Evolutionary conservation across 2,113 vertebrate species (phyloP).

Genomic region (Halcyon malimbica): DNA sequence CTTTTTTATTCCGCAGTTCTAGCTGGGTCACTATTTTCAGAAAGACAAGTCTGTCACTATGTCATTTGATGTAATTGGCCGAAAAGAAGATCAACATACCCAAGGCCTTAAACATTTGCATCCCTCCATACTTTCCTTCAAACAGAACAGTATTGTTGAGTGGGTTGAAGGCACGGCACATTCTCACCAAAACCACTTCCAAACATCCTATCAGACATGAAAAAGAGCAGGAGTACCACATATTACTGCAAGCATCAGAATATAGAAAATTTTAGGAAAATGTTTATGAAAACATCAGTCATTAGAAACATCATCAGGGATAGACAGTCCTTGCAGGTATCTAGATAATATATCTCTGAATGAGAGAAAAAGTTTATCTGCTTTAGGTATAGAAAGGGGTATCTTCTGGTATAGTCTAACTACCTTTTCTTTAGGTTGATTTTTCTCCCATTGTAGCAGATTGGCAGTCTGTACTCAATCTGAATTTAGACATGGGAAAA

Average conservation of each 20-base stretch:
- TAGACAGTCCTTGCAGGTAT: not conserved
- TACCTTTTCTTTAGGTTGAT: not conserved
- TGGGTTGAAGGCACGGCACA: conserved; percentile 99
- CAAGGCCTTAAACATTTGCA: conserved; percentile 99
- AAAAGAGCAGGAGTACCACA: not conserved
- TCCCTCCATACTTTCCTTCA: conserved; percentile 98
- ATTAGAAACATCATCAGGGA: not conserved
- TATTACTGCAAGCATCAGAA: not conserved
- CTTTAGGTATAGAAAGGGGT: not conserved
- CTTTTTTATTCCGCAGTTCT: not conserved
- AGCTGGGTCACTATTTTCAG: not conserved
- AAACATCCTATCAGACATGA: conserved; percentile 85
- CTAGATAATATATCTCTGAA: not conserved
- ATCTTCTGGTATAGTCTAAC: not conserved
- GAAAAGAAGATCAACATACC: conserved; percentile 76
- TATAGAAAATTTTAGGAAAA: not conserved
- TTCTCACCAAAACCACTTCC: conserved; percentile 98
- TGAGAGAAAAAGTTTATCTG: not conserved
- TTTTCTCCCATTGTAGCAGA: not conserved
- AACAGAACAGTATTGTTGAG: conserved; percentile 99
- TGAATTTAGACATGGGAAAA: not conserved
- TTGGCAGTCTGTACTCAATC: not conserved
- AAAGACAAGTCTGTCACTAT: not conserved
- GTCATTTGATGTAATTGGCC: not conserved
- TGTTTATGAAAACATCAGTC: not conserved